Base-by-base conservation (phyloP, 2,113 vertebrate genomes). In the Ivindomyrus marchei region DNA sequence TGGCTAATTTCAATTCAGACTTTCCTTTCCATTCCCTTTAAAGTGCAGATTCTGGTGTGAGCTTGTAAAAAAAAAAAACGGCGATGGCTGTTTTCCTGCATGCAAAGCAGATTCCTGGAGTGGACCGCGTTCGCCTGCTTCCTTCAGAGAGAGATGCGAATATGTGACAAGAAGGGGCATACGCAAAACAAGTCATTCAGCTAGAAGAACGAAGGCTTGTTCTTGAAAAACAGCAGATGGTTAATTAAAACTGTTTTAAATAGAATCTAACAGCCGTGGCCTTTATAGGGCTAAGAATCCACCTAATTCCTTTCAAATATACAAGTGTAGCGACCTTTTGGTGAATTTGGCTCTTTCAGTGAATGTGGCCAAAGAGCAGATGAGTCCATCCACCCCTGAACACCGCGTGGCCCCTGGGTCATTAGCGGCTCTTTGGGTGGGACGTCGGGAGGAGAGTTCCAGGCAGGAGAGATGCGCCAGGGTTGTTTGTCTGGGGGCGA, bases 1-100 rank as follows among this genome's bases (percentile, higher is more conserved):
- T 3, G 39, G 39, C 52, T 88, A 62, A 88, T 88, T 88, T 88
- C 53, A 31, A 45, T 88, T 88, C 87, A 11, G 21, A 17, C 36
- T 62, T 45, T 15, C 24, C 56, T 45, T 88, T 66, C 53, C 19
- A 10, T n/a, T 88, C 36, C 24, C 53, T 27, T 88, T 66, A 19
- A 66, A 66, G 87, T 88, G 87, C 56, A 66, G 87, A 62, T 88
- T 42, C 13, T 24, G 53, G 56, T 9, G 87, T 62, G 15, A 87
- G 49, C 24, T 49, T 10, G n/a, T 50, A 11, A 86, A 11, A 52
- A 56, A n/a, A 19, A 53, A 53, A 19, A 53, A 53, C 21, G 8
- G 5, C 36, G 21, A 45, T 36, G 53, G 31, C 36, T 58, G 36
- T 45, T 27, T 62, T 24, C 52, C 36, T 45, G 87, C 39, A 66